A percentile compares a stretch with the other conserved stretches of the same genome.
These are phyloP conservation scores for Aplysia californica DNA, from an alignment of 1,140 invertebrate species.

Conservation along the genomic window DNA sequence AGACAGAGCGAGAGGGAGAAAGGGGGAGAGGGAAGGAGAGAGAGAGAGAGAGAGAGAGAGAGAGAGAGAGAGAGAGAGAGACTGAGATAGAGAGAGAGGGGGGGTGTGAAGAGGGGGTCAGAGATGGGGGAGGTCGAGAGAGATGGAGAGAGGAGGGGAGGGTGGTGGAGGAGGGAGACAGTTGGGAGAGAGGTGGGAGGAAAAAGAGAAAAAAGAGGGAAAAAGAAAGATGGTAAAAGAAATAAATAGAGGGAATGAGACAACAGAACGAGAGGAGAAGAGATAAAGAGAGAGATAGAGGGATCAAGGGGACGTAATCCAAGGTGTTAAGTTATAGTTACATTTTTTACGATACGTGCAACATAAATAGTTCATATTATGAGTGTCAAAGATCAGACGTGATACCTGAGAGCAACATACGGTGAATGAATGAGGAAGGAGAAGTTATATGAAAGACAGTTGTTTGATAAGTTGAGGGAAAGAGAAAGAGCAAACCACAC, in stretches of 20 bases:
- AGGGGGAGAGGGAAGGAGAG: not conserved
- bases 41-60: not conserved
- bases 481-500: no score
- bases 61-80: slow-evolving; percentile 9
- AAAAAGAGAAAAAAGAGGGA: no score
- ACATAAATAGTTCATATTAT: no score
- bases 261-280: not conserved
- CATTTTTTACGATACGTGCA: not conserved
- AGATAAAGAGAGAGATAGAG: not conserved
- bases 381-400: no score
- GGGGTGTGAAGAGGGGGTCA: not conserved
- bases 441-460: no score
- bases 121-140: not conserved
- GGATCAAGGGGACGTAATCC: not conserved
- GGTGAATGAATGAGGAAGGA: no score
- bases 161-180: no score
- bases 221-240: not conserved
- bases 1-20: no score
- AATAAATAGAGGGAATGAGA: not conserved
- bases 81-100: not conserved
- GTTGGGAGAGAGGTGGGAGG: no score
- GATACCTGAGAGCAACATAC: no score
- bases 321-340: not conserved
- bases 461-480: no score
- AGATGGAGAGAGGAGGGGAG: no score